Evolutionary conservation across 30 jellyfish, hydroid and myxozoan genomes (phyloP).

Genomic region (Hydractinia echinata): DNA sequence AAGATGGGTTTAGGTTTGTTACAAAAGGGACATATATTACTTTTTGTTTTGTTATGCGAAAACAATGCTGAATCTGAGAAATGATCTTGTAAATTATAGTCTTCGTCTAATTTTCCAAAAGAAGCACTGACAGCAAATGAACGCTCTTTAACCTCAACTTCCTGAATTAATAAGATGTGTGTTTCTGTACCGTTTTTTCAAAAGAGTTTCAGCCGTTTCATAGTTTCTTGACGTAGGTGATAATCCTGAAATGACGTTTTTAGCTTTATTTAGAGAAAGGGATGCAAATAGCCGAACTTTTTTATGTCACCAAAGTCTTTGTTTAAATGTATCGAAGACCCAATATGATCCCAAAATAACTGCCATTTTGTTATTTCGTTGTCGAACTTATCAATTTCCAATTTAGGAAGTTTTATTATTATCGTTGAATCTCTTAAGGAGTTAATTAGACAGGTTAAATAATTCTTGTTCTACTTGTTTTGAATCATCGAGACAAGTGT

Average conservation of each 20-base stretch:
- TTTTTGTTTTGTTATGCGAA: not conserved
- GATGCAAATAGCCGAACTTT: not conserved
- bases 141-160: not conserved
- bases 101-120: not conserved
- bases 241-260: not conserved
- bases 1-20: not conserved
- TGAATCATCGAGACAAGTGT: not conserved
- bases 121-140: not conserved
- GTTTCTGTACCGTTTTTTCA: conserved; percentile 7
- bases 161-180: not conserved
- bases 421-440: too few species aligned
- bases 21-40: not conserved
- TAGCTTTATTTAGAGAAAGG: not conserved
- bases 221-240: too few species aligned
- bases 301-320: not conserved
- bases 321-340: not conserved
- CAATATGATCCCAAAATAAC: too few species aligned
- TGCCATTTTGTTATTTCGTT: too few species aligned
- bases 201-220: not conserved
- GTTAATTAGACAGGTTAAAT: too few species aligned
- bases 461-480: too few species aligned
- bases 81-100: not conserved
- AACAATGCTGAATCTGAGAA: not conserved
- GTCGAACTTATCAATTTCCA: too few species aligned
- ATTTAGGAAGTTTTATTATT: too few species aligned